phyloP scores from a whole-genome alignment of 2,888 invertebrate species.

The Lepas anatifera region DNA sequence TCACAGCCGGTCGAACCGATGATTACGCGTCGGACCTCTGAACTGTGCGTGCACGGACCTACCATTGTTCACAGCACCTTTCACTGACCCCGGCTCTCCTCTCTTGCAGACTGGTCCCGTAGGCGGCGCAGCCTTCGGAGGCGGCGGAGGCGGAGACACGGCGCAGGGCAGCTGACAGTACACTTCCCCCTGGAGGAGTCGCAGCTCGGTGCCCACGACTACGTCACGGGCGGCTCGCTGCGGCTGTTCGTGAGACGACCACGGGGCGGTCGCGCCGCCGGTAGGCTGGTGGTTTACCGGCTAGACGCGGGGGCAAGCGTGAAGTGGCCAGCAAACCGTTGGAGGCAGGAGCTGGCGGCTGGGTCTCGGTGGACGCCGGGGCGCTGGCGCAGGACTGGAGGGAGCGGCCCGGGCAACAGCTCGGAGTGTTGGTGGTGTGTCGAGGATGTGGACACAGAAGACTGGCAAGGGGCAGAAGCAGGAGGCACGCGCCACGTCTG shows the following conservation, averaged over 20 bases:
- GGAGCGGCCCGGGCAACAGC: too few relatives aligned
- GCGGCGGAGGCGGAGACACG: too few relatives aligned
- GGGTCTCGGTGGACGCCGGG: not conserved
- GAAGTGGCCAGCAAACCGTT: not conserved
- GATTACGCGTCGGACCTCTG: too few relatives aligned
- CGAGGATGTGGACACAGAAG: too few relatives aligned
- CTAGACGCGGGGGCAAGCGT: not conserved
- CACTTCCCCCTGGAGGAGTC: not conserved
- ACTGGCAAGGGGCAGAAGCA: too few relatives aligned
- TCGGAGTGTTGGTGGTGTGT: not conserved
- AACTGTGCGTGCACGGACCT: too few relatives aligned
- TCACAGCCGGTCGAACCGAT: too few relatives aligned
- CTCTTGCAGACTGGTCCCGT: too few relatives aligned
- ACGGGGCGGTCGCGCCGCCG: not conserved
- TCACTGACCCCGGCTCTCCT: too few relatives aligned
- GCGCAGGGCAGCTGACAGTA: not conserved
- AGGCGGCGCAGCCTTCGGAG: too few relatives aligned
- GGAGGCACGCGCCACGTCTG: not conserved
- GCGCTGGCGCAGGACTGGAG: not conserved
- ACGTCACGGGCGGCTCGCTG: not conserved
- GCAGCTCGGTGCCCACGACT: not conserved
- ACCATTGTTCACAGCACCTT: too few relatives aligned
- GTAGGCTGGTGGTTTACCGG: not conserved
- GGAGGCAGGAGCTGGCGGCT: not conserved
- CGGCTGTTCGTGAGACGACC: not conserved